These are phyloP conservation scores for Thripadectes ignobilis DNA, from an alignment of 2,797 vertebrate species.

Conservation along the genomic window DNA sequence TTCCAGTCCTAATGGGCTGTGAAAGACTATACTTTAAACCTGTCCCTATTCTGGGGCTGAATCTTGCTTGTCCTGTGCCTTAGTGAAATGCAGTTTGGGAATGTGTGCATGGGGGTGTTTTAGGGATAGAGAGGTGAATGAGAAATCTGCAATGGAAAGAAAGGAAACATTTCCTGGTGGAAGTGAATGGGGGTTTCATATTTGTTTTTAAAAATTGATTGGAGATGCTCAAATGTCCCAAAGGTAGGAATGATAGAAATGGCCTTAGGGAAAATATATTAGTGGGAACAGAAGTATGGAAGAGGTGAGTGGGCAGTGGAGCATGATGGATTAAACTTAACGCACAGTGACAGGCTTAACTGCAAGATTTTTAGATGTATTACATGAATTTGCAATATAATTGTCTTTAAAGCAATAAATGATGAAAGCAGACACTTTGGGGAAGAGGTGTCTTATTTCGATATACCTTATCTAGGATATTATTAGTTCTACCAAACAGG, in stretches of 20 bases:
- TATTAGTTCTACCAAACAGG: not conserved
- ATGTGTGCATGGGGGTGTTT: not conserved
- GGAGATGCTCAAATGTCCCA: not conserved
- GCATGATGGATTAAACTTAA: not conserved
- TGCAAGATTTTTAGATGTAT: not conserved
- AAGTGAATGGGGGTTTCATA: accelerated
- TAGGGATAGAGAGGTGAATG: not conserved
- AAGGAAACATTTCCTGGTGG: not conserved
- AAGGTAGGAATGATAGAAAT: not conserved
- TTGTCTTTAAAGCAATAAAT: not conserved
- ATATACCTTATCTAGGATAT: not conserved
- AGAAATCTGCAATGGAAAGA: not conserved
- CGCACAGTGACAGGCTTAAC: not conserved
- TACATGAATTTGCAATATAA: not conserved
- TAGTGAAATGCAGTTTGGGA: not conserved
- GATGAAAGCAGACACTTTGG: not conserved
- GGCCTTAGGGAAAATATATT: not conserved
- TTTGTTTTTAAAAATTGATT: not conserved
- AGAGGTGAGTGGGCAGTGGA: not conserved
- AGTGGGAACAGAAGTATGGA: not conserved
- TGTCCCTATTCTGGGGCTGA: not conserved
- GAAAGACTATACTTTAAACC: slow-evolving; percentile 30
- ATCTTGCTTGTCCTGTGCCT: not conserved
- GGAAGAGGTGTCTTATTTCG: not conserved
- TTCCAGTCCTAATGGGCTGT: not conserved